phyloP scores from a whole-genome alignment of 2,888 invertebrate species.

The Pherbina coryleti region DNA sequence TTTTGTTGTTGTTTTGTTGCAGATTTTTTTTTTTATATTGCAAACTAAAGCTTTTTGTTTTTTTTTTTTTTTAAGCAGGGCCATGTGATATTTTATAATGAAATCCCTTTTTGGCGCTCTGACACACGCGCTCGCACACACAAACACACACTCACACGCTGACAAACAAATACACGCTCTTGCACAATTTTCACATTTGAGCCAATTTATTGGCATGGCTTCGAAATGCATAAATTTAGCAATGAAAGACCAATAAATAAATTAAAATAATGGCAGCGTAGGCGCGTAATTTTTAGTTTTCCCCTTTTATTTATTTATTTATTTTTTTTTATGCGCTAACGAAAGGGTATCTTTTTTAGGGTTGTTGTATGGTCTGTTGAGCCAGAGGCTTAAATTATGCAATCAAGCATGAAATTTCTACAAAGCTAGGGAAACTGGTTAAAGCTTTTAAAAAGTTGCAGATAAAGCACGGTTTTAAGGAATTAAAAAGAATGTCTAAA shows the following conservation, averaged over 20 bases:
- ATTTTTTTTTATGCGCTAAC: not conserved
- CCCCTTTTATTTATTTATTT: not conserved
- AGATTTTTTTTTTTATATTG: constrained; percentile 31
- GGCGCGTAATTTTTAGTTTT: constrained; percentile 47
- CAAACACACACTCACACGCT: not conserved
- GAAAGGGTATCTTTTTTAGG: not conserved
- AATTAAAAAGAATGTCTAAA: too few species aligned
- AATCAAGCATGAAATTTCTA: constrained; percentile 27
- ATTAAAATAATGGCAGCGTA: constrained; percentile 65
- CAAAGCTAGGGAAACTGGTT: not conserved
- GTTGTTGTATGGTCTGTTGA: not conserved
- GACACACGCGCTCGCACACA: constrained; percentile 48
- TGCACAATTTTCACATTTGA: constrained; percentile 67
- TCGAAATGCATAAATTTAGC: constrained; percentile 65
- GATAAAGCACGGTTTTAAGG: too few species aligned
- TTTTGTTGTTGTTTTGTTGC: not conserved
- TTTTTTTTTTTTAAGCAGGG: constrained; percentile 32
- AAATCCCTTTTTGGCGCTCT: constrained; percentile 58
- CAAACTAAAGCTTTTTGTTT: constrained; percentile 3
- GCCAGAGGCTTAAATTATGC: not conserved
- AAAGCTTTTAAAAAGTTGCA: too few species aligned
- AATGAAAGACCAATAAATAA: constrained; percentile 69
- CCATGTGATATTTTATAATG: constrained; percentile 65
- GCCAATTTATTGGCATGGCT: constrained; percentile 64
- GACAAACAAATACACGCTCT: constrained; percentile 6